Conservation (phyloP, 2,113 vertebrate genomes). For the Gallinago jamesoni region DNA sequence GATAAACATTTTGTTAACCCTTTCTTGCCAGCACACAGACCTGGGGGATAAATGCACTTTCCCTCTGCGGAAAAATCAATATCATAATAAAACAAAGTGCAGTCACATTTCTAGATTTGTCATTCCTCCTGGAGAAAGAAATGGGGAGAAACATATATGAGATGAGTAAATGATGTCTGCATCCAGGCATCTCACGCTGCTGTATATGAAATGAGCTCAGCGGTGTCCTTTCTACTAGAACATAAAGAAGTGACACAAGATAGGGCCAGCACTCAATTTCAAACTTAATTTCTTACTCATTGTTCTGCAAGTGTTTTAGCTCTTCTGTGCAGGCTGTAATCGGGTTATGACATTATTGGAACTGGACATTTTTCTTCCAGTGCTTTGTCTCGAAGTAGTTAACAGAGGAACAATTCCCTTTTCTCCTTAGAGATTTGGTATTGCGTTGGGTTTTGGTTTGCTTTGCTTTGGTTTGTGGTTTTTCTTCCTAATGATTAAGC, state of each 20-base stretch:
- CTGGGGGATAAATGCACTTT: constrained; percentile 75
- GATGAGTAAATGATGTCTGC: constrained; percentile 74
- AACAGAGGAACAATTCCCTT: constrained; percentile 20
- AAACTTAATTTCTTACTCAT: constrained; percentile 38
- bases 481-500: constrained; percentile 24
- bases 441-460: neutral
- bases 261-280: constrained; percentile 36
- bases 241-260: constrained; percentile 36
- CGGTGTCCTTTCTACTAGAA: constrained; percentile 33
- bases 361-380: constrained; percentile 54
- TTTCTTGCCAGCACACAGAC: constrained; percentile 64
- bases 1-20: constrained; percentile 90
- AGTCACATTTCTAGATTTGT: constrained; percentile 79
- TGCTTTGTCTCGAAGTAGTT: constrained; percentile 46
- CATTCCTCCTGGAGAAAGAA: constrained; percentile 71
- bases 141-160: constrained; percentile 53
- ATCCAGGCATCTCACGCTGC: constrained; percentile 65
- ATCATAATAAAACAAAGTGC: constrained; percentile 81
- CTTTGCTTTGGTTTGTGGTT: neutral
- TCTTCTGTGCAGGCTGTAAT: constrained; percentile 53
- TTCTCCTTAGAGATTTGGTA: constrained; percentile 30
- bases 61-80: constrained; percentile 75
- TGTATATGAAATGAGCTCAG: constrained; percentile 31
- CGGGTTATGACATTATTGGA: constrained; percentile 57
- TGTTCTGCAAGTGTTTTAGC: neutral